Base-by-base conservation (phyloP, 2,888 invertebrate species). In the Tineola bisselliella region DNA sequence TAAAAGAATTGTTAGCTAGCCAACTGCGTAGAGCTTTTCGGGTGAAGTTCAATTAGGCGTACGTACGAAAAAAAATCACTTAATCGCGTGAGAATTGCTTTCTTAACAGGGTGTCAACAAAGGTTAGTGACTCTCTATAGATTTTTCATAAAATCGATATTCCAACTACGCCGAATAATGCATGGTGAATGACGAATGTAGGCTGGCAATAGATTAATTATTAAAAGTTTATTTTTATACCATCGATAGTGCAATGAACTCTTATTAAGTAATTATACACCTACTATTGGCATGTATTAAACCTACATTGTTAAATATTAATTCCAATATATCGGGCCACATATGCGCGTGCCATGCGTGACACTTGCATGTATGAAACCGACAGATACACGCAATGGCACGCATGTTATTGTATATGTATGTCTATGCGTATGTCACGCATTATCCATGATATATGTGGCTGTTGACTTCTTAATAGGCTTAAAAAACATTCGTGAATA, bases 81-180 rank as follows among this genome's bases (percentile, higher is more conserved):
- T n/a, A 11, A 56, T 56, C 30, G 56, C 56, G 56, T 56, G 56
- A 25, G 56, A 56, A 56, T 25, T 6, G 48, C 56, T 56, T 56
- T 56, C 56, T 25, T 25, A 13, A 25, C 56, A 56, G n/a, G 25
- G 19, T 19, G 56, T 56, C 56, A 56, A 56, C 18, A 25, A 25
- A 18, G 30, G 56, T 56, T 25, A 56, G 4, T 13, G 56, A 56
- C 10, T 25, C 25, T 2, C 56, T 25, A 48, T 56, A 19, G 56
- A 19, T 56, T 56, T 54, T 56, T 25, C 19, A 8, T 25, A 56
- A 56, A 56, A 56, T 56, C 56, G 56, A 56, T 56, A 25, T 48
- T 48, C 25, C 19, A 30, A 56, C 19, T 25, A 30, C 56, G 56
- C 10, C 25, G 30, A 56, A 56, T 56, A 56, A 56, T 56, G 56